Evolutionary conservation across 2,797 vertebrate species (phyloP).

Genomic region (Falco rusticolus): DNA sequence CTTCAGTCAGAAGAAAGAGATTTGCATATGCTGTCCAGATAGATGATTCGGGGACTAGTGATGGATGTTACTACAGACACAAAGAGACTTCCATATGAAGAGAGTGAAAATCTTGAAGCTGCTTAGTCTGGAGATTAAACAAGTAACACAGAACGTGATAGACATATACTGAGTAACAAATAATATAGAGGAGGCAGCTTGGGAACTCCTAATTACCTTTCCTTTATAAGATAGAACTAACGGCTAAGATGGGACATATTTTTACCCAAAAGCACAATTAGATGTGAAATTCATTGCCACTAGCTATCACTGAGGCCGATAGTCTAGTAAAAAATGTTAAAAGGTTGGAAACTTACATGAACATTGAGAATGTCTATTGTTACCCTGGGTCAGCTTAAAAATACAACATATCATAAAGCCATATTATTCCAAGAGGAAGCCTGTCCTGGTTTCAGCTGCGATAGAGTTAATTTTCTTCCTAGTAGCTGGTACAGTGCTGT

Average conservation of each 20-base stretch:
- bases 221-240: neutral
- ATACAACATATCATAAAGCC: neutral
- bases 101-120: conserved; percentile 8
- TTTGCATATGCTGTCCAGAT: neutral
- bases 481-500: no score
- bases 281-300: neutral
- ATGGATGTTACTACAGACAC: neutral
- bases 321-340: neutral
- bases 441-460: no score
- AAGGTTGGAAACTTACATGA: neutral
- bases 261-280: conserved; percentile 26
- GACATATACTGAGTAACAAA: neutral
- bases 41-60: neutral
- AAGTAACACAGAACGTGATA: neutral
- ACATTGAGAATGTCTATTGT: neutral
- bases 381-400: neutral
- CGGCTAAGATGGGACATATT: neutral
- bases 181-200: neutral
- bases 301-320: neutral
- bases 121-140: neutral
- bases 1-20: neutral
- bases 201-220: conserved; percentile 5
- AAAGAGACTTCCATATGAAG: neutral
- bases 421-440: neutral
- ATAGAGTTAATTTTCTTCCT: no score